Percentiles rank a stretch among this genome's conserved stretches.
Evolutionary conservation across 2,888 invertebrate species (phyloP).

Genomic region (Drosophila nigritarsus): DNA sequence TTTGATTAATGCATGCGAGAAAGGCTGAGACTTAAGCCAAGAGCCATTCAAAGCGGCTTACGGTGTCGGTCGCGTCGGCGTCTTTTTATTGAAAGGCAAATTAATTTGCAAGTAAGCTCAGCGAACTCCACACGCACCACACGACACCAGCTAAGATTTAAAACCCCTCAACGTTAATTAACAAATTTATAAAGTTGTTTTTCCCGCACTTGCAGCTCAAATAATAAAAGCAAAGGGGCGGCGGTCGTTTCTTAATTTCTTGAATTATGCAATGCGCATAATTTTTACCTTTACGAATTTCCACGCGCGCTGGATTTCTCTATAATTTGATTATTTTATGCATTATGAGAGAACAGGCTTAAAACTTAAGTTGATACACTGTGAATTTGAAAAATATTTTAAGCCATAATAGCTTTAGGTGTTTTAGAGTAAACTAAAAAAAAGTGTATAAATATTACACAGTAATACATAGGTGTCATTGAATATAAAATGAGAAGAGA

Average conservation of each 20-base stretch:
- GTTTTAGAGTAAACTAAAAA: too few relatives aligned
- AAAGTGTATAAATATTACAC: background rate
- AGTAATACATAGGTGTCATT: background rate
- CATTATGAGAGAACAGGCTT: background rate
- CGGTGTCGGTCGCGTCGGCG: conserved; percentile 28
- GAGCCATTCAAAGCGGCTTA: conserved; percentile 58
- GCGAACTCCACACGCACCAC: conserved; percentile 57
- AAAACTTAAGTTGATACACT: background rate
- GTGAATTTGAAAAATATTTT: background rate
- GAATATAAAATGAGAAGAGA: background rate
- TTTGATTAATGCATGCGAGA: conserved; percentile 67
- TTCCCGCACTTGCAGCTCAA: conserved; percentile 32
- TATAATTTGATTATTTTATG: conserved; percentile 36
- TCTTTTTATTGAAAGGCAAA: conserved; percentile 63
- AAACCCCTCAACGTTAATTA: conserved; percentile 59
- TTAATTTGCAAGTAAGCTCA: conserved; percentile 71
- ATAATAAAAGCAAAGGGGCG: conserved; percentile 54
- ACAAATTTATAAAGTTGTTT: conserved; percentile 31
- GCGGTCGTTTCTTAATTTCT: conserved; percentile 39
- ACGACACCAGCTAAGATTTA: conserved; percentile 29
- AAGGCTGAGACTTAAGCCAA: conserved; percentile 58
- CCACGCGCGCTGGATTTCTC: conserved; percentile 24
- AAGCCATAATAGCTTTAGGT: background rate
- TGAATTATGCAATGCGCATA: conserved; percentile 70
- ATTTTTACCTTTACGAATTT: conserved; percentile 42